phyloP scores from a whole-genome alignment of 1,140 invertebrate species.

The Lutraria rhynchaena region DNA sequence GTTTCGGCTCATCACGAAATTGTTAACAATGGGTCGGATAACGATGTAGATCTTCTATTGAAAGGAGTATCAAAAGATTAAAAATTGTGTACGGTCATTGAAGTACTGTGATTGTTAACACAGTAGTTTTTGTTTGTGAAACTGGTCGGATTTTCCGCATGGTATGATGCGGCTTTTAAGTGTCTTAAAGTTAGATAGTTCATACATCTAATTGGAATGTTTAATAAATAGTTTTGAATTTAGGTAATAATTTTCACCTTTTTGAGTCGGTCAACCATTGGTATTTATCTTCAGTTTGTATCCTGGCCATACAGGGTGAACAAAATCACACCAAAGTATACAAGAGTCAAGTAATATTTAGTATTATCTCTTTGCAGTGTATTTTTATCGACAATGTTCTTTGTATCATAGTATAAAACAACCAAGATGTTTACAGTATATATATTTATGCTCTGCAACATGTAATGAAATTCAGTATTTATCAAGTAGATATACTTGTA shows the following conservation, averaged over 20 bases:
- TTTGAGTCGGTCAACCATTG: conserved; percentile 26
- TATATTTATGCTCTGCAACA: no score
- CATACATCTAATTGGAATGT: conserved; percentile 40
- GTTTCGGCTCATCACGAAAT: conserved; percentile 9
- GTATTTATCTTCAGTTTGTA: not conserved
- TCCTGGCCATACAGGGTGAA: not conserved
- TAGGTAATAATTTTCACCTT: conserved; percentile 17
- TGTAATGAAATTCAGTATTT: no score
- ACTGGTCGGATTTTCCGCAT: conserved; percentile 26
- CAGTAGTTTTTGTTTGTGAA: conserved; percentile 32
- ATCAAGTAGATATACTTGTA: no score
- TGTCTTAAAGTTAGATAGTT: conserved; percentile 50
- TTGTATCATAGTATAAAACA: no score
- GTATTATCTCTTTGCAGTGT: no score
- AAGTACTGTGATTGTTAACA: not conserved
- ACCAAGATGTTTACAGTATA: no score
- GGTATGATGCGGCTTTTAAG: conserved; percentile 16
- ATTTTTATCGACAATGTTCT: no score
- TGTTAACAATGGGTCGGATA: not conserved
- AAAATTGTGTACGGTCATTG: conserved; percentile 40
- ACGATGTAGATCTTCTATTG: conserved; percentile 28
- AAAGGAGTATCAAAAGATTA: conserved; percentile 26
- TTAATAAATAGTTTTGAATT: conserved; percentile 39
- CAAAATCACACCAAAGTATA: no score
- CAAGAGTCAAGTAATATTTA: not conserved